A percentile compares a stretch with the other conserved stretches of the same genome.
These are phyloP conservation scores for Megaceryle alcyon DNA, from an alignment of 2,797 vertebrate species.

Conservation along the genomic window DNA sequence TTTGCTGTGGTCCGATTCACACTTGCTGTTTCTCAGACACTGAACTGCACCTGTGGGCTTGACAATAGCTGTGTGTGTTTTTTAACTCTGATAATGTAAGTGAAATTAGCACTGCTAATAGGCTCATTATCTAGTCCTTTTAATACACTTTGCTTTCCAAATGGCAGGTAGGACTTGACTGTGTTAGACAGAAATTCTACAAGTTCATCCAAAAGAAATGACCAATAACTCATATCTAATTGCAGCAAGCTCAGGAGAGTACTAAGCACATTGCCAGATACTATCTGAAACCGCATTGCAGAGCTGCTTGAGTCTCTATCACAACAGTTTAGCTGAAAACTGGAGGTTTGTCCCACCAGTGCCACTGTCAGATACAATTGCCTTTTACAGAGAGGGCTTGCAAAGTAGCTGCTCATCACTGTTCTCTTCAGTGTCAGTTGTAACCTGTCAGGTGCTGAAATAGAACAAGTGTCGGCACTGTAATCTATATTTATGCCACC, in stretches of 20 bases:
- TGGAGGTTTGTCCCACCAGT: constrained; percentile 55
- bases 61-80: not conserved
- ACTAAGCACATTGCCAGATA: not conserved
- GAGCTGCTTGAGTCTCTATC: constrained; percentile 42
- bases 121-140: not conserved
- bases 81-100: not conserved
- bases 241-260: not conserved
- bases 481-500: not conserved
- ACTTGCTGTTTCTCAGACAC: accelerated
- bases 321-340: constrained; percentile 49
- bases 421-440: constrained; percentile 51
- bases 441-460: constrained; percentile 59
- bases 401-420: constrained; percentile 65
- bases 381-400: constrained; percentile 35
- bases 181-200: not conserved
- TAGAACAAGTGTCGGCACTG: not conserved
- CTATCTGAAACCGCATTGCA: constrained; percentile 48
- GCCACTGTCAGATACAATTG: constrained; percentile 24
- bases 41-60: not conserved
- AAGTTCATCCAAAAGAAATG: not conserved
- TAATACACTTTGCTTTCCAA: not conserved
- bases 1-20: not conserved
- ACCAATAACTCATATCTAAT: not conserved
- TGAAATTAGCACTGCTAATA: not conserved
- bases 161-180: not conserved